These are phyloP conservation scores for Dipodomys spectabilis DNA, from an alignment of 2,113 vertebrate genomes.

Conservation along the genomic window DNA sequence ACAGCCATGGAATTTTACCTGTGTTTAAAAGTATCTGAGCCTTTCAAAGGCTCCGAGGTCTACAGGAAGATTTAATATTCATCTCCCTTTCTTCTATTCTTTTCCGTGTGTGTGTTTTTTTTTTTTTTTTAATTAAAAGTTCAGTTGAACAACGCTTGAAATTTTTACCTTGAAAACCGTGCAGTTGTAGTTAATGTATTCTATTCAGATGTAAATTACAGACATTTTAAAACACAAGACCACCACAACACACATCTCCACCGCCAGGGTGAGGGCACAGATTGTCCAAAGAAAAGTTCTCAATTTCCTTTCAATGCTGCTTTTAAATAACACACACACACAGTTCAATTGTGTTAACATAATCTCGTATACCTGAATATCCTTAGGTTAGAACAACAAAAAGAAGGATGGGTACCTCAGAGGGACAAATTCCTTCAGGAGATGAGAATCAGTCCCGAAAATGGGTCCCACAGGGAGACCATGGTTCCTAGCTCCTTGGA, in stretches of 20 bases:
- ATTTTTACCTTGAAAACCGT: slow-evolving; percentile 59
- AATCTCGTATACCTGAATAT: no score
- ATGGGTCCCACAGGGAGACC: neutral
- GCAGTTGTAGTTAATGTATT: slow-evolving; percentile 42
- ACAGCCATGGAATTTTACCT: slow-evolving; percentile 78
- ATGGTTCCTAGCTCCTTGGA: neutral
- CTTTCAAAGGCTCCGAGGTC: slow-evolving; percentile 72
- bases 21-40: slow-evolving; percentile 77
- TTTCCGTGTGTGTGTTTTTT: slow-evolving; percentile 52
- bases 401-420: neutral
- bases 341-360: neutral
- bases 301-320: neutral
- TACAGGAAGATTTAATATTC: slow-evolving; percentile 75
- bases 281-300: neutral
- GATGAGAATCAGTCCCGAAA: neutral
- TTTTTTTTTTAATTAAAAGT: slow-evolving; percentile 59
- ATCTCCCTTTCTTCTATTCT: slow-evolving; percentile 55
- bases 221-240: slow-evolving; percentile 33
- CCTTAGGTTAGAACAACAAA: neutral
- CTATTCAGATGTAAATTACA: slow-evolving; percentile 44
- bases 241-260: slow-evolving; percentile 20
- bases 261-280: neutral
- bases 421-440: neutral
- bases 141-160: slow-evolving; percentile 32
- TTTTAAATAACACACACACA: neutral